Conservation (phyloP, 2,888 invertebrate species). For the Leucania comma region DNA sequence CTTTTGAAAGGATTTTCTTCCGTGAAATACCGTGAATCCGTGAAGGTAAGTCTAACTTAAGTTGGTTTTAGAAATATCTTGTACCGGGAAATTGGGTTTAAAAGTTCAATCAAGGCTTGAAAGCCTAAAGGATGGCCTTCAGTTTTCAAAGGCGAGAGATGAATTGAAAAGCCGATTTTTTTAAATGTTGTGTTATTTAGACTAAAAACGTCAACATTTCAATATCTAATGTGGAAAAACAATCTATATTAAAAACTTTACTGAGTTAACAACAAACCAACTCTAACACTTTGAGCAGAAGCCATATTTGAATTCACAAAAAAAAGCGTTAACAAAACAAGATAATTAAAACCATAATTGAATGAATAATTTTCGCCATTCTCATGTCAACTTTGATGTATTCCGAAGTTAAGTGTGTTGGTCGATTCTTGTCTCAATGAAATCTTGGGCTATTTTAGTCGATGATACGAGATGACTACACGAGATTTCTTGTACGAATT, state of each 20-base stretch:
- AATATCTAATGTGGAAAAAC: neutral
- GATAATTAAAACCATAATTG: slow-evolving; percentile 5
- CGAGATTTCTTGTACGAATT: slow-evolving; percentile 46
- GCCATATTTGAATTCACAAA: slow-evolving; percentile 10
- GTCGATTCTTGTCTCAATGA: slow-evolving; percentile 28
- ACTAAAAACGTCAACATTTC: no score
- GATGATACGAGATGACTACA: slow-evolving; percentile 48
- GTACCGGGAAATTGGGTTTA: slow-evolving; percentile 11
- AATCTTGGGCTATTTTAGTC: slow-evolving; percentile 56
- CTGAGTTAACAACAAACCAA: neutral
- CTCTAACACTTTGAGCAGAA: slow-evolving; percentile 18
- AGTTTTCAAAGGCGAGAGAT: slow-evolving; percentile 8
- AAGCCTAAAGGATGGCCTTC: slow-evolving; percentile 6
- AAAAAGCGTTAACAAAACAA: slow-evolving; percentile 11
- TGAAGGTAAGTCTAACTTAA: neutral
- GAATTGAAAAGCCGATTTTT: neutral
- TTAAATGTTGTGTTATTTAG: neutral
- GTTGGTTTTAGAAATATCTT: slow-evolving; percentile 1
- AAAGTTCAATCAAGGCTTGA: neutral
- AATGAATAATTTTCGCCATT: slow-evolving; percentile 13
- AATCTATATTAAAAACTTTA: neutral
- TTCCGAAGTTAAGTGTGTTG: slow-evolving; percentile 16
- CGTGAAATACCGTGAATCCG: slow-evolving; percentile 9
- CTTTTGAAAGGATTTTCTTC: slow-evolving; percentile 32
- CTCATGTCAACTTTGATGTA: slow-evolving; percentile 31